Conservation (phyloP, 2,113 vertebrate species). For the Furnarius figulus region DNA sequence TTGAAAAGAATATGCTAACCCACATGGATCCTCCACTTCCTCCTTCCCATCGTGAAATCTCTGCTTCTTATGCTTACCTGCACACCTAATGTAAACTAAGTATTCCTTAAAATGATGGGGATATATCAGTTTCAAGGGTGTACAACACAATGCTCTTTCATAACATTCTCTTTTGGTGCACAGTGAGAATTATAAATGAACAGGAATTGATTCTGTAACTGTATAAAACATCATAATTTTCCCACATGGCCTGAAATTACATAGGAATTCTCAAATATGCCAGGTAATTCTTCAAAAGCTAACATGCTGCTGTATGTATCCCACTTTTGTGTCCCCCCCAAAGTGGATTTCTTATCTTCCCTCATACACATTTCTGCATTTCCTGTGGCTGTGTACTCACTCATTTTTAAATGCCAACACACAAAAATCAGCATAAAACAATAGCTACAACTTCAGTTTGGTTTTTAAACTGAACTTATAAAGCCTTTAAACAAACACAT, state of each 20-base stretch:
- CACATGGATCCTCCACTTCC: not conserved
- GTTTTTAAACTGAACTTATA: not conserved
- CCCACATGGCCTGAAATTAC: not conserved
- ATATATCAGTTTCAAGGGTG: not conserved
- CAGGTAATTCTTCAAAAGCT: not conserved
- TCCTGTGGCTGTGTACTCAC: not conserved
- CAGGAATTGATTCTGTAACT: not conserved
- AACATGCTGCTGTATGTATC: not conserved
- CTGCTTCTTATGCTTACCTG: not conserved
- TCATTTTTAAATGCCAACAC: not conserved
- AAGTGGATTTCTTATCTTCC: not conserved
- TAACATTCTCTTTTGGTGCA: not conserved
- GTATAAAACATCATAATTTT: not conserved
- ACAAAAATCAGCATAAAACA: not conserved
- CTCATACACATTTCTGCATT: not conserved
- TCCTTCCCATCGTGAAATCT: not conserved
- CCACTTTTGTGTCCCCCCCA: not conserved
- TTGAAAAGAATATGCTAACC: not conserved
- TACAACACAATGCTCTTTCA: not conserved
- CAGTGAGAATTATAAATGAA: not conserved
- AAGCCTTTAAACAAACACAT: slow-evolving; percentile 44
- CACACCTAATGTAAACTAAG: not conserved
- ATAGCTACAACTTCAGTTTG: not conserved
- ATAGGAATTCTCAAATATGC: not conserved
- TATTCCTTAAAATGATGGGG: not conserved